phyloP scores from a whole-genome alignment of 2,888 invertebrate species.

The Sphaeridia pumilis region DNA sequence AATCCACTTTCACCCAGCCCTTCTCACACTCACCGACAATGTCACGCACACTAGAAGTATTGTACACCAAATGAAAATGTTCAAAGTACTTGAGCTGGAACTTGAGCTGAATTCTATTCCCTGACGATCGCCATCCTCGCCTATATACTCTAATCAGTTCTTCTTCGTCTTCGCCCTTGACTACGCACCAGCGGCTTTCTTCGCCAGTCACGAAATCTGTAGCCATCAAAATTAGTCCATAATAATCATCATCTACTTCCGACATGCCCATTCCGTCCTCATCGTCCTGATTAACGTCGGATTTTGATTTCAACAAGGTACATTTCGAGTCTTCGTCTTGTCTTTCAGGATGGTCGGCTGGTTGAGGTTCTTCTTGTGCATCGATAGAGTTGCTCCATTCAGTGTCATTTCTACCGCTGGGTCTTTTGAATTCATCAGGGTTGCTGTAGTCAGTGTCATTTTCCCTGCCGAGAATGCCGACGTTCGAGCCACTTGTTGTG shows the following conservation, averaged over 20 bases:
- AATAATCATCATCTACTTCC: background rate
- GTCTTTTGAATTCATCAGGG: background rate
- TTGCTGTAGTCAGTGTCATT: background rate
- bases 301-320: background rate
- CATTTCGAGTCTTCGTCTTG: constrained; percentile 1
- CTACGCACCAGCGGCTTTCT: constrained; percentile 31
- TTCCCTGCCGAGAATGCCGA: background rate
- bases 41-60: constrained; percentile 21
- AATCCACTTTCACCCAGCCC: constrained; percentile 29
- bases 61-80: constrained; percentile 25
- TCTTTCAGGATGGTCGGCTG: background rate
- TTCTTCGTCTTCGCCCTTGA: constrained; percentile 16
- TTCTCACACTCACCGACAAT: constrained; percentile 30
- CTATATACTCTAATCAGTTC: too few relatives aligned
- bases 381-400: too few relatives aligned
- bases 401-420: background rate
- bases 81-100: constrained; percentile 28
- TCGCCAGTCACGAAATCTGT: constrained; percentile 24
- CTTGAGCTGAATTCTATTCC: constrained; percentile 28
- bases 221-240: constrained; percentile 1
- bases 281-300: constrained; percentile 1
- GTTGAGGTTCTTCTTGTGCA: background rate
- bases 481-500: too few relatives aligned
- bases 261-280: too few relatives aligned
- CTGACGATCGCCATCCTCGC: constrained; percentile 30